Evolutionary conservation across 1,140 invertebrate genomes (phyloP).

Genomic region (Cardiocondyla obscurior): DNA sequence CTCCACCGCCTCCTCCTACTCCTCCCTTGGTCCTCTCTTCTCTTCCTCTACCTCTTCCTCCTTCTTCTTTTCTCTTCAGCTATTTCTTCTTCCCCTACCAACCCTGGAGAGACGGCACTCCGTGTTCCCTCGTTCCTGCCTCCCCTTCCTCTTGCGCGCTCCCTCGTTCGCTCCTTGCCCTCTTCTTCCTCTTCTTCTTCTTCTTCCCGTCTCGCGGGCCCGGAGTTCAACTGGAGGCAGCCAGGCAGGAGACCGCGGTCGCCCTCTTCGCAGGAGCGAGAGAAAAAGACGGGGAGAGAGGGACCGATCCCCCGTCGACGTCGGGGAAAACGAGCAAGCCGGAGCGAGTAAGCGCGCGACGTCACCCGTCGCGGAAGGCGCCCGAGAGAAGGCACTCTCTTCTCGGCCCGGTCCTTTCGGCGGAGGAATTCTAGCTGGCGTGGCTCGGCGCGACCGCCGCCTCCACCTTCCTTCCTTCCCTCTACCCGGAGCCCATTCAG

Average conservation of each 20-base stretch:
- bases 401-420: conserved; percentile 73
- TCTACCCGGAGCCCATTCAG: conserved; percentile 77
- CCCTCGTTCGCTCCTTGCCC: conserved; percentile 6
- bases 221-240: conserved; percentile 59
- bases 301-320: conserved; percentile 24
- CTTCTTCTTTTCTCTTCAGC: conserved; percentile 23
- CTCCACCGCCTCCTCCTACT: conserved; percentile 46
- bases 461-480: conserved; percentile 78
- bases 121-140: conserved; percentile 19
- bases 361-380: conserved; percentile 59
- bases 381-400: conserved; percentile 60
- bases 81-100: conserved; percentile 53
- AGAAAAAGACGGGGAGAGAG: conserved; percentile 37
- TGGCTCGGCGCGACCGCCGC: conserved; percentile 68
- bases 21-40: conserved; percentile 22
- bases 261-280: conserved; percentile 40
- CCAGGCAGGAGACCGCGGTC: conserved; percentile 59
- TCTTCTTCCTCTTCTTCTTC: conserved; percentile 29
- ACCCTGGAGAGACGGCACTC: conserved; percentile 3
- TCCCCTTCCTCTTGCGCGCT: conserved; percentile 46
- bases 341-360: conserved; percentile 52
- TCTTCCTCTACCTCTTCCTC: conserved; percentile 3
- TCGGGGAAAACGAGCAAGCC: conserved; percentile 58
- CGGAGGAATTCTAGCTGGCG: conserved; percentile 82
- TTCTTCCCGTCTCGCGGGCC: conserved; percentile 59